These are phyloP conservation scores for Myanophis thanlyinensis DNA, from an alignment of 2,113 vertebrate genomes.

Conservation along the genomic window DNA sequence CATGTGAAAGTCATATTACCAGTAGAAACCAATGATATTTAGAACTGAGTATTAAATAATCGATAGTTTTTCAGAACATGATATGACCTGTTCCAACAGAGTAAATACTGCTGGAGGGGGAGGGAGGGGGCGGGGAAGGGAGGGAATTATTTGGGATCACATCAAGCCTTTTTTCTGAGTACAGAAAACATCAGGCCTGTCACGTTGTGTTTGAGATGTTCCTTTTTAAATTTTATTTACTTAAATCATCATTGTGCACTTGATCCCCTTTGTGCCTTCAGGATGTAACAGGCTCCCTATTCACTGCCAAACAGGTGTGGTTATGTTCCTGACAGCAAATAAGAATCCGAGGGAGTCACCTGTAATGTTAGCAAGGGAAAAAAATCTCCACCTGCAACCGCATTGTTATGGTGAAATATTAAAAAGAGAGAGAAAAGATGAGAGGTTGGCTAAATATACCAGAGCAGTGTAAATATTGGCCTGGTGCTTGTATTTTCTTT, in stretches of 20 bases:
- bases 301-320: constrained; percentile 55
- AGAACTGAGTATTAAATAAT: constrained; percentile 37
- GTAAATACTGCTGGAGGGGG: constrained; percentile 22
- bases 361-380: constrained; percentile 53
- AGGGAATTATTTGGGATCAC: constrained; percentile 49
- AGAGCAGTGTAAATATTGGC: constrained; percentile 50
- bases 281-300: constrained; percentile 41
- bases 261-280: constrained; percentile 52
- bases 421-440: constrained; percentile 35
- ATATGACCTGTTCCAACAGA: constrained; percentile 40
- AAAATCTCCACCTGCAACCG: constrained; percentile 28
- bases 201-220: constrained; percentile 44
- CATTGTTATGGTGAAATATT: constrained; percentile 15
- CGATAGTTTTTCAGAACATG: constrained; percentile 31
- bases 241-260: constrained; percentile 42
- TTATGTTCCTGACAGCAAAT: constrained; percentile 63
- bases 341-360: constrained; percentile 54
- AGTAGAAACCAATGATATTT: constrained; percentile 23
- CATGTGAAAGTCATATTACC: not conserved
- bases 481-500: constrained; percentile 22
- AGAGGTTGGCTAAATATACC: constrained; percentile 35
- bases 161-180: constrained; percentile 28
- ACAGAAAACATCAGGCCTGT: constrained; percentile 56
- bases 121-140: not conserved
- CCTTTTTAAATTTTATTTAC: constrained; percentile 51